Evolutionary conservation across 2,797 vertebrate genomes (phyloP), one percentile per base, ranked within the genome.

Genomic region (Mycteria americana): DNA sequence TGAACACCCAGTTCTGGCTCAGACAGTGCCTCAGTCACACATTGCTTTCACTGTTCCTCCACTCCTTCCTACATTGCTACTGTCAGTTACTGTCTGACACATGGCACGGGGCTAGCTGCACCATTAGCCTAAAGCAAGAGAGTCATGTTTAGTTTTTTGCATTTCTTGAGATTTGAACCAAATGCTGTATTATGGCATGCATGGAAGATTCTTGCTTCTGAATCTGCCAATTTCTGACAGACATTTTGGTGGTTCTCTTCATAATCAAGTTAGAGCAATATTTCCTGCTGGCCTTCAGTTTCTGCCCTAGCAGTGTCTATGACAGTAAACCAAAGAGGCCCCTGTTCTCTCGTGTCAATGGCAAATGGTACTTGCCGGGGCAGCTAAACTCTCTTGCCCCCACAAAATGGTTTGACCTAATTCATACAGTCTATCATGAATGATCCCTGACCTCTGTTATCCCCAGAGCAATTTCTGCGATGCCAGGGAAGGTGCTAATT

Each of bases 371-470:
- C 22, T 81, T 81, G 9, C 22, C 30, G 9, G 14, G n/a, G 23
- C 53, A 67, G 30, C 14, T 67, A 54, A 73, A 80, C 17, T 46
- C 35, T 62, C 51, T 74, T 27, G 4, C 3, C 1, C 2, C 2
- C 3, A n/a, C 9, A 28, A 37, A 81, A 64, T 3, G 63, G 4
- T 37, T 57, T 41, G 45, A 24, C 21, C 8, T 90, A 65, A 48
- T 57, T 80, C 41, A 48, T 12, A 33, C 4, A 48, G 51, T 53
- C 30, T 50, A 0, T 3, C 14, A 3, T 21, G 35, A 74, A 41
- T 23, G 8, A 56, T 22, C 22, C 9, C 13, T 2, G 0, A 11
- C 12, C 27, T 76, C 1, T 0, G 15, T 51, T 53, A 39, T 19
- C 10, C 18, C 8, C 31, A n/a, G 33, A 64, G 25, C 10, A 77